phyloP scores from a whole-genome alignment of 2,113 vertebrate species.

The Abramis brama region DNA sequence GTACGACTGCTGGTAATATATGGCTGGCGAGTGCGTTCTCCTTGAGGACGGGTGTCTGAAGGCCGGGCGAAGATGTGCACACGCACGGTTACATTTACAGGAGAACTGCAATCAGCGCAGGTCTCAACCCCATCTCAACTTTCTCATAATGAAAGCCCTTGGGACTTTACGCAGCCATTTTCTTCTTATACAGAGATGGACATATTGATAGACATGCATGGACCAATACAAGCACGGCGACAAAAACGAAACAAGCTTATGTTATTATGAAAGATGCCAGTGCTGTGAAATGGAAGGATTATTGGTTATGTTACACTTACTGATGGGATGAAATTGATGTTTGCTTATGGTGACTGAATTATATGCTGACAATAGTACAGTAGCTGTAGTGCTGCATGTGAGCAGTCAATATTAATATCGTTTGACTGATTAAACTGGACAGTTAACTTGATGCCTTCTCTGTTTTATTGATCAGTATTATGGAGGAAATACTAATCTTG shows the following conservation, averaged over 20 bases:
- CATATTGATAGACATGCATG: constrained; percentile 32
- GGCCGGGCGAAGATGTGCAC: background rate
- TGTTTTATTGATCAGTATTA: background rate
- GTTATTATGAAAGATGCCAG: background rate
- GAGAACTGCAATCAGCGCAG: constrained; percentile 58
- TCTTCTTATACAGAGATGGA: constrained; percentile 37
- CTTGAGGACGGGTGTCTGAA: background rate
- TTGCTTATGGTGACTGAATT: constrained; percentile 26
- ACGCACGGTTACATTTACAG: constrained; percentile 4
- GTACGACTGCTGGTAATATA: background rate
- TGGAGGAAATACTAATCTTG: background rate
- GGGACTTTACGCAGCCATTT: constrained; percentile 38
- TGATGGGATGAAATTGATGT: constrained; percentile 36
- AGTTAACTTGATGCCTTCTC: background rate
- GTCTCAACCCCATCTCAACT: constrained; percentile 62
- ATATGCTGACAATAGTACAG: background rate
- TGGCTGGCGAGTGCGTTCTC: background rate
- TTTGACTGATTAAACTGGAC: background rate
- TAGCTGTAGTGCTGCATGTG: background rate
- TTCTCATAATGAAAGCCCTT: constrained; percentile 59
- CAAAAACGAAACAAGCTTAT: constrained; percentile 45
- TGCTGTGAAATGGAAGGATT: background rate
- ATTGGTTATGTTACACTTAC: constrained; percentile 35
- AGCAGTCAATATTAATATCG: constrained; percentile 25
- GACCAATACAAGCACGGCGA: constrained; percentile 39